Conservation (phyloP, 92 coral and sea anemone genomes). For the Nematostella vectensis region DNA sequence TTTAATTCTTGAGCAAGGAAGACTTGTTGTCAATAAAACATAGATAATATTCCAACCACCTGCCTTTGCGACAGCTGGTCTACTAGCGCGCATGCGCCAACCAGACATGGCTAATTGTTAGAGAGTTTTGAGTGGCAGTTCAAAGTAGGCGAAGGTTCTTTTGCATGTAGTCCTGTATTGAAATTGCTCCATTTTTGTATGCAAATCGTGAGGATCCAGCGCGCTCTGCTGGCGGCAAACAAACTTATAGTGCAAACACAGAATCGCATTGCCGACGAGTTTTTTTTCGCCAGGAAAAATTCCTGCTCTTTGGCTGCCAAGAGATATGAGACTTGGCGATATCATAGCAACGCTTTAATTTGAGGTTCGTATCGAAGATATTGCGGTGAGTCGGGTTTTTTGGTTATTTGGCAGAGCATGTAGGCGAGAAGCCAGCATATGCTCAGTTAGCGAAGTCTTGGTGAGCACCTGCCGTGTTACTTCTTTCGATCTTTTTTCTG, state of each 20-base stretch:
- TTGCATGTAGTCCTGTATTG: slow-evolving; percentile 70
- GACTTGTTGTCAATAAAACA: slow-evolving; percentile 13
- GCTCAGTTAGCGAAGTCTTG: neutral
- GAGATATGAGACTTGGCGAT: no score
- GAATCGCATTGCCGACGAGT: neutral
- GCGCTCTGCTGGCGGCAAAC: slow-evolving; percentile 15
- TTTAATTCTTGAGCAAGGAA: slow-evolving; percentile 6
- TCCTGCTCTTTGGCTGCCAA: neutral
- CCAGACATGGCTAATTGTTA: neutral
- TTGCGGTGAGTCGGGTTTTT: slow-evolving; percentile 5
- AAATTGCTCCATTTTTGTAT: slow-evolving; percentile 54
- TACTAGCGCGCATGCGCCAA: slow-evolving; percentile 39
- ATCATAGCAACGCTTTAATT: slow-evolving; percentile 3
- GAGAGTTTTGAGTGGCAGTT: slow-evolving; percentile 58
- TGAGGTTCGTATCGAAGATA: slow-evolving; percentile 2
- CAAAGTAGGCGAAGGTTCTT: slow-evolving; percentile 33
- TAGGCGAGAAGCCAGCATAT: slow-evolving; percentile 6
- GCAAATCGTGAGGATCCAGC: slow-evolving; percentile 43
- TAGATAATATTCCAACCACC: slow-evolving; percentile 48
- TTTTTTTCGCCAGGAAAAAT: slow-evolving; percentile 1
- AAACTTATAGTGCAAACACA: slow-evolving; percentile 15
- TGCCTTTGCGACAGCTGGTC: slow-evolving; percentile 57
- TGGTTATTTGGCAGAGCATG: slow-evolving; percentile 10
- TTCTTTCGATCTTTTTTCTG: no score
- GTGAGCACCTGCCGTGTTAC: no score